Evolutionary conservation across 1,140 invertebrate genomes (phyloP), one percentile per base, ranked within the genome.

Genomic region (Asobara japonica): DNA sequence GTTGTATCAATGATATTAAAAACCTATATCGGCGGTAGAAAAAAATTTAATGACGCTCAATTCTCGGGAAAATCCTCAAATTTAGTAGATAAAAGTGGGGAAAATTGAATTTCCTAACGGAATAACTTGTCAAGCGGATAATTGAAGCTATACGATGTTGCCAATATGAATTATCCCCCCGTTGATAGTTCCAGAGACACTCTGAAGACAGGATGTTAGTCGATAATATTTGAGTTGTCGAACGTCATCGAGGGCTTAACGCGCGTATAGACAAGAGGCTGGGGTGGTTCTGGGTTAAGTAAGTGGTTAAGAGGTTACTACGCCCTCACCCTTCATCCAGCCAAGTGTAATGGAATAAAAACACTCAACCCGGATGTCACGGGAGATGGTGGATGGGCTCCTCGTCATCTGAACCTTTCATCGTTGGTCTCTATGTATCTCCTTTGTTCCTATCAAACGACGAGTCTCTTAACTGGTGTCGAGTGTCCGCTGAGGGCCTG

Each of bases 221-320:
- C 60, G 73, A 77, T 75, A 77, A 75, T 77, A 77, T 77, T 77
- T 77, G 74, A 77, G 73, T 77, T 77, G 73, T 72, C 76, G 62
- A 73, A 75, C 65, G 71, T 69, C 74, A 72, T 75, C 71, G 71
- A 77, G 71, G 66, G 64, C 65, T 33, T 71, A 67, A 69, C 51
- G 29, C 30, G 30, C 11, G 61, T 36, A 62, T 69, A 73, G 73
- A 75, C 71, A 75, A 75, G 76, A 62, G 76, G 20, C 38, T 56
- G n/a, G 29, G n/a, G 60, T 69, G 69, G 66, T 73, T 75, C 61
- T 71, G 67, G 72, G 71, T 75, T 73, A 77, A 77, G 74, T 77
- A 75, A 77, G 76, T 77, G 76, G 74, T 77, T 77, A 77, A 77
- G 76, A 77, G 76, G 71, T 74, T 71, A 56, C 51, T 56, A 18